Base-by-base conservation (phyloP, 2,113 vertebrate genomes). In the Paratilapia polleni region DNA sequence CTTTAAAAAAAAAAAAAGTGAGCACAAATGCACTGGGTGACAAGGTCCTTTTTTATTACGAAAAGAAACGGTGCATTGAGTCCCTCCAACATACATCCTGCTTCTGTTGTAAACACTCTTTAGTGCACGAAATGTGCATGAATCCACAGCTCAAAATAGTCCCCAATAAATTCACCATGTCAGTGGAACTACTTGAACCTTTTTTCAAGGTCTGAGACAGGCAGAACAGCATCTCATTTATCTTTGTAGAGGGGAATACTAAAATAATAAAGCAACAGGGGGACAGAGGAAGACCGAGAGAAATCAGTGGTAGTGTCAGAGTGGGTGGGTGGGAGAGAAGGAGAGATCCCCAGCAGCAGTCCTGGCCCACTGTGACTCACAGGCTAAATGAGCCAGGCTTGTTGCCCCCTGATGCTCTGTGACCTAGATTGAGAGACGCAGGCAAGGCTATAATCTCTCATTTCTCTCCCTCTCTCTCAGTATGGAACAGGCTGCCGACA, bases 391-490 rank as follows among this genome's bases (percentile, higher is more conserved):
- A 95, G 91, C 90, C 89, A 88, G 89, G 92, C 93, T 43, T 91
- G 91, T 94, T 95, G 93, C 91, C 93, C 93, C 93, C 89, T 90
- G 88, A 94, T 94, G 93, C 93, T 94, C 92, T 94, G 94, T 96
- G 95, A 95, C 95, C 95, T 95, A 96, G 94, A 96, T 96, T 92
- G 87, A 89, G 88, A 91, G 82, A 92, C 4, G 56, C 86, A 93
- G 81, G 89, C 89, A 91, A 80, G 77, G 82, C 74, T 28, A 77
- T 95, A 95, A 95, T 96, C 94, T 94, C 93, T 92, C 84, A 81
- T 78, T 86, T 81, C 88, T 84, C 75, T 81, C 76, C 9, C 86
- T 54, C 79, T 58, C 83, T 73, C 77, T 54, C 63, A 63, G 82
- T 68, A 28, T 64, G 66, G 70, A 90, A 56, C 83, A 86, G 87